Evolutionary conservation across 1,140 invertebrate species (phyloP), one percentile per base, ranked within the genome.

Genomic region (Caenorhabditis brenneri): DNA sequence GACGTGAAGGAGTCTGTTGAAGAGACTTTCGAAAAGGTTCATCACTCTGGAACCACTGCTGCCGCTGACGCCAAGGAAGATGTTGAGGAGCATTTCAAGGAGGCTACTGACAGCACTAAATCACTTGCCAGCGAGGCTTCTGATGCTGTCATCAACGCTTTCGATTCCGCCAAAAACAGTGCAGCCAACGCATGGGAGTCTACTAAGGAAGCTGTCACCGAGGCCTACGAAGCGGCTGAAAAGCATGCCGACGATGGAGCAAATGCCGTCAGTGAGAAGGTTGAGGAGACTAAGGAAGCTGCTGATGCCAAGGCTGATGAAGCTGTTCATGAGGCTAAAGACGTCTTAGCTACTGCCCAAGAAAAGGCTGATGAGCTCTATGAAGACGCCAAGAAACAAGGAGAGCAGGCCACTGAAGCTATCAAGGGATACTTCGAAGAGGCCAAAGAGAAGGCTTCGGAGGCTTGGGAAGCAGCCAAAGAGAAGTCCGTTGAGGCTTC

Each of bases 201-300:
- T 2, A 74, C 65, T 1, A 74, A 74, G 36, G 65, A 74, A 74
- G 15, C 22, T 0, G 65, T 42, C 22, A 42, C 65, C 10, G 65
- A 74, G 36, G 65, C 65, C 12, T 74, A 74, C 12, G 65, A 74
- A n/a, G 27, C 42, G 9, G 65, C 65, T 74, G 33, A 74, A n/a
- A 42, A 74, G 10, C 36, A 42, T 36, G 65, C 65, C 27, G 36
- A 74, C 36, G 65, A 74, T 74, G 65, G 65, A 10, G 65, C 36
- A 24, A 9, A 46, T 24, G 27, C n/a, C 46, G 15, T 24, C n/a
- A 74, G 33, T 29, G 65, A 74, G 7, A 6, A 42, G 6, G 53
- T 58, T n/a, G 53, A 58, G 27, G 53, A 58, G 5, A 22, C 53
- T 6, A 58, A 58, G 24, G 53, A 58, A 58, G 53, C n/a, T 6